Percentiles rank a stretch among this genome's conserved stretches.
These are phyloP conservation scores for Tricholauxania praeusta DNA, from an alignment of 2,888 invertebrate genomes.

Conservation along the genomic window DNA sequence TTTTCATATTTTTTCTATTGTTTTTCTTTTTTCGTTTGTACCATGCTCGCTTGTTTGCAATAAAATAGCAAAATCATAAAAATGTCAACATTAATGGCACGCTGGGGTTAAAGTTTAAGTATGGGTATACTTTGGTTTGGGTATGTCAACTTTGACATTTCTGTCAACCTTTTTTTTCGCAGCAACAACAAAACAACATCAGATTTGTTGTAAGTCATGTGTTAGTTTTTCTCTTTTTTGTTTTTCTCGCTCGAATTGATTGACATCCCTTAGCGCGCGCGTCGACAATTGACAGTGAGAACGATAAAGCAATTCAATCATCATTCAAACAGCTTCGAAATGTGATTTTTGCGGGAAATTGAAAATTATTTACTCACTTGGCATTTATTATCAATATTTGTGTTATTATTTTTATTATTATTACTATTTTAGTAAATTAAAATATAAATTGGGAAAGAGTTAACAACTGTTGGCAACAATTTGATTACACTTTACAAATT, in stretches of 20 bases:
- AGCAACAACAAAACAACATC: background rate
- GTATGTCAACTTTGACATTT: slow-evolving; percentile 17
- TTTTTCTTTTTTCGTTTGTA: background rate
- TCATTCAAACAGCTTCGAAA: no score
- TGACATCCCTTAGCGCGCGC: background rate
- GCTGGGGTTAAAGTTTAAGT: background rate
- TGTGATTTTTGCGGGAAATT: no score
- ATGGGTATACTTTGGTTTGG: background rate
- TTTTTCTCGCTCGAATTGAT: background rate
- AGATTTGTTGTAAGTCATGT: slow-evolving; percentile 21
- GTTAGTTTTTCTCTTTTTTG: background rate
- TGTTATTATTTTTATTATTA: no score
- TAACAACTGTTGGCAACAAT: no score
- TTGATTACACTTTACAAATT: no score
- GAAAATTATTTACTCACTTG: no score
- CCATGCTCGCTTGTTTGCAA: no score
- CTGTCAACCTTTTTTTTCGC: slow-evolving; percentile 12
- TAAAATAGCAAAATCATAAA: slow-evolving; percentile 18
- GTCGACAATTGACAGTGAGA: slow-evolving; percentile 4
- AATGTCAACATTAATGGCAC: slow-evolving; percentile 23
- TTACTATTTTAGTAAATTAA: no score
- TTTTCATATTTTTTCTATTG: background rate
- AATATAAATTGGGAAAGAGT: no score
- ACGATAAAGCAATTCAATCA: slow-evolving; percentile 9
- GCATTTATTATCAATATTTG: no score